Percentiles rank a stretch among this genome's conserved stretches.
These are phyloP conservation scores for Poeciliopsis infans DNA, from an alignment of 2,797 vertebrate genomes.

Conservation along the genomic window DNA sequence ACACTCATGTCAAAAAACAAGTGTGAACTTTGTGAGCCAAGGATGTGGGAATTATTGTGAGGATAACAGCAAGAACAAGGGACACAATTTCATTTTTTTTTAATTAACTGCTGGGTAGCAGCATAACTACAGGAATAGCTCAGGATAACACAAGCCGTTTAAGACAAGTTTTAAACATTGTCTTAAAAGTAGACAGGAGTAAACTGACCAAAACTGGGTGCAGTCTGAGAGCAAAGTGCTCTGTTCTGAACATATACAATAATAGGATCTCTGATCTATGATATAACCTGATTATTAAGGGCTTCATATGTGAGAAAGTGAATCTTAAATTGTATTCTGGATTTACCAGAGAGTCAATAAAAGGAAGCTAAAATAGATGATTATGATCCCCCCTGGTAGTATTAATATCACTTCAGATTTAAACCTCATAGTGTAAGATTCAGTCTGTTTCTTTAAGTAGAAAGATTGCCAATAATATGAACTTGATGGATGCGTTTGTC, in stretches of 20 bases:
- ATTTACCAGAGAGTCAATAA: not conserved
- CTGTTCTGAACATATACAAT: not conserved
- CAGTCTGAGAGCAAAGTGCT: not conserved
- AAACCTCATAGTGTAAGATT: not conserved
- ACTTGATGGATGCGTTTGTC: not conserved
- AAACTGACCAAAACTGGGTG: not conserved
- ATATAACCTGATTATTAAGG: not conserved
- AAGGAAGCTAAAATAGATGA: not conserved
- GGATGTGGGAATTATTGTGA: not conserved
- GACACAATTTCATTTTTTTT: not conserved
- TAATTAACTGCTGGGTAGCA: not conserved
- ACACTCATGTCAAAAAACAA: not conserved
- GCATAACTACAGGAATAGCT: not conserved
- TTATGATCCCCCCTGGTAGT: too few relatives aligned
- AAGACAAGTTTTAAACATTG: not conserved
- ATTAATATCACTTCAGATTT: not conserved
- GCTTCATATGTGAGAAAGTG: not conserved
- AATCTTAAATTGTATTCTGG: not conserved
- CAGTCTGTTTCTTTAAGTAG: not conserved
- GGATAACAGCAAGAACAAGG: not conserved
- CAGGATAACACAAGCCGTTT: not conserved
- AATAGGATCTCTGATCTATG: not conserved
- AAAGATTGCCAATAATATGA: not conserved
- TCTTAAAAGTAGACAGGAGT: not conserved
- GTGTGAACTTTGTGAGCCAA: not conserved